phyloP scores from a whole-genome alignment of 2,113 vertebrate genomes.

The Cyprinodon variegatus region DNA sequence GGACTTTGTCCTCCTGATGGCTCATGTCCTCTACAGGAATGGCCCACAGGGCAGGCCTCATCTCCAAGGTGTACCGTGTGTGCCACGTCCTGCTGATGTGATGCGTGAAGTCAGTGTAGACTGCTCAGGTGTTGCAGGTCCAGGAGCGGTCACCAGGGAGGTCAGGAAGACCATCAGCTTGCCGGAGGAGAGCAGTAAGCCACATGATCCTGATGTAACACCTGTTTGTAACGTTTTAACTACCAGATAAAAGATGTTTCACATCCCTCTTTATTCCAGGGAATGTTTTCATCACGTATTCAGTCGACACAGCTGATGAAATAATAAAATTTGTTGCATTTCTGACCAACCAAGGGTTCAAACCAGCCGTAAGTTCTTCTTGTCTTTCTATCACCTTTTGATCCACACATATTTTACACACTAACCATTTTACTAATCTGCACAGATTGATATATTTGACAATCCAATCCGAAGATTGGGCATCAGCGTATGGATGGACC shows the following conservation, averaged over 20 bases:
- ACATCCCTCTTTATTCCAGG: constrained; percentile 40
- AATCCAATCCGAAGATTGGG: constrained; percentile 87
- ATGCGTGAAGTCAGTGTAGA: constrained; percentile 53
- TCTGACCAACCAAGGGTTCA: constrained; percentile 66
- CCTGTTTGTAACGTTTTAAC: background rate
- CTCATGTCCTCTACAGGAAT: constrained; percentile 13
- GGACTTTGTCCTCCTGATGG: background rate
- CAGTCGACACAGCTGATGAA: constrained; percentile 58
- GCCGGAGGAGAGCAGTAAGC: constrained; percentile 68
- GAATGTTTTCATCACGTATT: constrained; percentile 75
- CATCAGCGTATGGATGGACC: constrained; percentile 96
- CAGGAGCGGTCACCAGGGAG: constrained; percentile 26
- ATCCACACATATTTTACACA: background rate
- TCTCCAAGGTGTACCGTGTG: background rate
- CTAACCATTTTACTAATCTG: constrained; percentile 8
- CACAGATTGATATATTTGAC: constrained; percentile 95
- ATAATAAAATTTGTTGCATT: constrained; percentile 63
- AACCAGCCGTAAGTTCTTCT: constrained; percentile 61
- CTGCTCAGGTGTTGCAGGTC: background rate
- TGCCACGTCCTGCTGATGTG: constrained; percentile 6
- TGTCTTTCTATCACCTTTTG: background rate
- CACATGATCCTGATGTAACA: background rate
- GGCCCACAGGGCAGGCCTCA: background rate
- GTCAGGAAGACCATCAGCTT: constrained; percentile 65
- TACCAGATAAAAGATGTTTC: background rate